Evolutionary conservation across 2,888 invertebrate species (phyloP).

Genomic region (Drosophila mercatorum): DNA sequence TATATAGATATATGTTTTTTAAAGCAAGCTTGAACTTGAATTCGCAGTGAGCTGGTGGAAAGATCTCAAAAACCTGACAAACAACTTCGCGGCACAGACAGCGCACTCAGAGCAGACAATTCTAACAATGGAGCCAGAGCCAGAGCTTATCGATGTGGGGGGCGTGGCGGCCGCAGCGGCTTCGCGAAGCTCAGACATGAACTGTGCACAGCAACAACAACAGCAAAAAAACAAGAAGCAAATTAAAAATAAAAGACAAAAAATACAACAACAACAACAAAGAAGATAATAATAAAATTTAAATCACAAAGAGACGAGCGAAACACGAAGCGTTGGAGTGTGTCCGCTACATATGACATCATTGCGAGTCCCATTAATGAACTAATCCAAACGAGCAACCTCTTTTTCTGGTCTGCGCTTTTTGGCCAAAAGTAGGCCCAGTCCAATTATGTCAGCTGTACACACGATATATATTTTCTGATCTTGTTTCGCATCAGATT

Average conservation of each 20-base stretch:
- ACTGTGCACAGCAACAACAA: slow-evolving; percentile 12
- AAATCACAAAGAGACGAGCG: slow-evolving; percentile 52
- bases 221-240: not conserved
- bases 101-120: slow-evolving; percentile 56
- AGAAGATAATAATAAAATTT: slow-evolving; percentile 58
- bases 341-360: slow-evolving; percentile 69
- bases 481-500: slow-evolving; percentile 31
- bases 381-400: slow-evolving; percentile 33
- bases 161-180: not conserved
- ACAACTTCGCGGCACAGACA: slow-evolving; percentile 64
- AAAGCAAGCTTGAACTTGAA: slow-evolving; percentile 64
- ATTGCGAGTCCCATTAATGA: slow-evolving; percentile 47
- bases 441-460: slow-evolving; percentile 37
- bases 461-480: slow-evolving; percentile 6
- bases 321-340: slow-evolving; percentile 66
- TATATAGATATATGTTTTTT: not conserved
- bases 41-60: slow-evolving; percentile 37
- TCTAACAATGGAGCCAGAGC: slow-evolving; percentile 63
- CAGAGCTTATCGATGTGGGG: slow-evolving; percentile 19
- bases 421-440: slow-evolving; percentile 31
- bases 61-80: slow-evolving; percentile 65
- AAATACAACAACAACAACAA: slow-evolving; percentile 19
- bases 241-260: slow-evolving; percentile 27
- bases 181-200: slow-evolving; percentile 21
- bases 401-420: slow-evolving; percentile 5